Evolutionary conservation across 2,797 vertebrate species (phyloP).

Genomic region (Telmatherina bonti): DNA sequence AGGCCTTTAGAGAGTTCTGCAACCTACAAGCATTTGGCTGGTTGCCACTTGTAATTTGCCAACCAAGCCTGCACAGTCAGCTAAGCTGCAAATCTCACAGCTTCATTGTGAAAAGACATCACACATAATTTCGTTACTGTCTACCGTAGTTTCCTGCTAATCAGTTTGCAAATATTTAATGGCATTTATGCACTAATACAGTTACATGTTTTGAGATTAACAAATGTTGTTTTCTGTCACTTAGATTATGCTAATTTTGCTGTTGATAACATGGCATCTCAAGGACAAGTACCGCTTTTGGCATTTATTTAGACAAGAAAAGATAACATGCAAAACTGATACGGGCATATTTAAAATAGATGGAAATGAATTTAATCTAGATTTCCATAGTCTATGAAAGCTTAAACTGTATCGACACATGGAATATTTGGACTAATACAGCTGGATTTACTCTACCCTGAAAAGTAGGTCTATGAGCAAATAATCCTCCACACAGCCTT

Average conservation of each 20-base stretch:
- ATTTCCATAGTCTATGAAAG: conserved; percentile 12
- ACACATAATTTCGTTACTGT: not conserved
- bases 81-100: conserved; percentile 14
- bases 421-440: conserved; percentile 17
- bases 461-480: conserved; percentile 30
- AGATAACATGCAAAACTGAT: not conserved
- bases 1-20: conserved; percentile 5
- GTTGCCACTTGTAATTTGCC: conserved; percentile 14
- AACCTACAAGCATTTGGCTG: conserved; percentile 38
- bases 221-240: not conserved
- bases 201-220: not conserved
- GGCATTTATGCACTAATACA: not conserved
- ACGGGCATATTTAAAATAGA: not conserved
- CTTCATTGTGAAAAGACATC: conserved; percentile 4
- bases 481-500: conserved; percentile 12
- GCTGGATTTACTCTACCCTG: conserved; percentile 10
- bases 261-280: not conserved
- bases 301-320: not conserved
- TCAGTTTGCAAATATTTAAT: not conserved
- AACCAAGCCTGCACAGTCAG: conserved; percentile 28
- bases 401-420: conserved; percentile 1
- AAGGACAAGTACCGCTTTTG: not conserved
- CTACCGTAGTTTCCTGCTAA: not conserved
- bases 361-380: not conserved
- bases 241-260: not conserved